Conservation (phyloP, 1,140 invertebrate genomes). For the Drosophila bifasciata region DNA sequence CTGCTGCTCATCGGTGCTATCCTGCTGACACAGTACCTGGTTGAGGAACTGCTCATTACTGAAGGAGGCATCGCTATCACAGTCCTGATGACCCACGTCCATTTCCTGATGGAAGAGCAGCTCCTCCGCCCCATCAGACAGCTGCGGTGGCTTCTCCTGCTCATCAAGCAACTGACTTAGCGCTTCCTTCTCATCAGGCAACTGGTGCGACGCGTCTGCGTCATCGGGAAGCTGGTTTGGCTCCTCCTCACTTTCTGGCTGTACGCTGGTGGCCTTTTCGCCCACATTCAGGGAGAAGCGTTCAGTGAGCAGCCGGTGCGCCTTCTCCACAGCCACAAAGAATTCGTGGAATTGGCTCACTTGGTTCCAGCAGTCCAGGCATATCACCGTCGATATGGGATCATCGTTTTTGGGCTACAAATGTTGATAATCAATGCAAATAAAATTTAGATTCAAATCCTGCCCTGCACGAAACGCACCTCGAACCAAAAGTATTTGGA, state of each 20-base stretch:
- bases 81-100: conserved; percentile 15
- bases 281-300: conserved; percentile 54
- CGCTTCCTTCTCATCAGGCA: background rate
- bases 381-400: conserved; percentile 71
- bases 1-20: background rate
- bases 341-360: conserved; percentile 68
- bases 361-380: conserved; percentile 58
- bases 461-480: conserved; percentile 17
- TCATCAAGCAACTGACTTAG: background rate
- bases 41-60: conserved; percentile 68
- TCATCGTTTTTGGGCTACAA: conserved; percentile 69
- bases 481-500: conserved; percentile 75
- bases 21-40: conserved; percentile 46
- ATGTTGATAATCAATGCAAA: background rate
- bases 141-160: background rate
- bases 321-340: conserved; percentile 63
- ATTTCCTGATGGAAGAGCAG: conserved; percentile 2
- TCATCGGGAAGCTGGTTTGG: no score
- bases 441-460: background rate
- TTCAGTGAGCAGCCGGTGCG: conserved; percentile 71
- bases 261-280: conserved; percentile 7
- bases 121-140: conserved; percentile 7
- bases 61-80: conserved; percentile 41
- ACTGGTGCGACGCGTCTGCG: background rate
- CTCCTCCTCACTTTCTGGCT: conserved; percentile 17